Percentiles rank a stretch among this genome's conserved stretches.
These are phyloP conservation scores for Ameiurus melas DNA, from an alignment of 2,113 vertebrate genomes.

Conservation along the genomic window DNA sequence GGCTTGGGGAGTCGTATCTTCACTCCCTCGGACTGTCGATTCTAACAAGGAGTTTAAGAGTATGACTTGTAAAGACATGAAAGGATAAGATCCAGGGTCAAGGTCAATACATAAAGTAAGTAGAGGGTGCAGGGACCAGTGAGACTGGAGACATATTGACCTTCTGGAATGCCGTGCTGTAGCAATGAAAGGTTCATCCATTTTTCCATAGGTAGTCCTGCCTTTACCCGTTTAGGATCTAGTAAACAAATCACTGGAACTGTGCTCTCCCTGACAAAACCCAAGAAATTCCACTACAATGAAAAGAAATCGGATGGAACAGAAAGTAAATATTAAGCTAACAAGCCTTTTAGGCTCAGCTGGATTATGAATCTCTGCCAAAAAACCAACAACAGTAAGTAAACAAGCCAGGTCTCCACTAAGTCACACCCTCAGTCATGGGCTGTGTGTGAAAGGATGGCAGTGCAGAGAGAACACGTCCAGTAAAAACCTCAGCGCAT, in stretches of 20 bases:
- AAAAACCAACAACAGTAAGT: neutral
- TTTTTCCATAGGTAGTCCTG: neutral
- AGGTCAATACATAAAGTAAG: neutral
- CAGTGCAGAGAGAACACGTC: neutral
- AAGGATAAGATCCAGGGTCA: slow-evolving; percentile 4
- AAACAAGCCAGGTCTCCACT: slow-evolving; percentile 21
- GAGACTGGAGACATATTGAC: neutral
- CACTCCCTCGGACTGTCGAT: slow-evolving; percentile 17
- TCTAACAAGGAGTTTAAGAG: slow-evolving; percentile 27
- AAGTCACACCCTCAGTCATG: neutral
- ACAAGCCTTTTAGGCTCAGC: slow-evolving; percentile 2
- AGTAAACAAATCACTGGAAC: neutral
- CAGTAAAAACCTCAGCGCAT: neutral
- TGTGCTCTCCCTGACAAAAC: neutral
- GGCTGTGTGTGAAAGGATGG: neutral
- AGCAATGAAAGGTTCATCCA: neutral
- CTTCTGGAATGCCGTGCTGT: neutral
- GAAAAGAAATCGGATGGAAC: slow-evolving; percentile 11
- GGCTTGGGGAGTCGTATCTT: neutral
- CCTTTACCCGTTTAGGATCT: slow-evolving; percentile 1
- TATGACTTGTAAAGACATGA: slow-evolving; percentile 8
- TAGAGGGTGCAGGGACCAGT: neutral
- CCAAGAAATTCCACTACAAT: neutral
- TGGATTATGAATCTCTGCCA: neutral
- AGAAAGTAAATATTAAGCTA: slow-evolving; percentile 17